Base-by-base conservation (phyloP, 2,797 vertebrate species). In the Lepus townsendii region DNA sequence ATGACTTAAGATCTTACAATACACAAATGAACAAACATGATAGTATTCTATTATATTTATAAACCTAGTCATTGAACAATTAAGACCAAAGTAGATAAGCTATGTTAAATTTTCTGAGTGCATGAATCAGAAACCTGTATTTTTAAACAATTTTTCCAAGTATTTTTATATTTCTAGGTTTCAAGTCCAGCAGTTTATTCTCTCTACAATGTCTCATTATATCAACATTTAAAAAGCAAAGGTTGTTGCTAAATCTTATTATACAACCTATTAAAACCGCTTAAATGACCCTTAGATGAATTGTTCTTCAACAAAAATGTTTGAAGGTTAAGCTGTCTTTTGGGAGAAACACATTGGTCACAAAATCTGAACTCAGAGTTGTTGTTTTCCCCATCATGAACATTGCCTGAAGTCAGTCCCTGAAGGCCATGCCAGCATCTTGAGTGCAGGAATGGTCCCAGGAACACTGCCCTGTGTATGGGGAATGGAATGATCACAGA, bases 131-230 rank as follows among this genome's bases (percentile, higher is more conserved):
- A 32, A 20, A 68, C 11, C 22, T 78, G 82, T 63, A 19, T 24
- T 84, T 96, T 65, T 82, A 5, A 54, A 8, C 35, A 93, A 68
- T 27, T 80, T 88, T 83, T 87, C 32, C 19, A 88, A 79, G 71
- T 90, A 5, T 90, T 77, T 38, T 72, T 80, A 60, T 6, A 78
- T 83, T 84, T 90, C 68, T 68, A 92, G 65, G 30, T 73, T 78
- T 72, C 30, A 62, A 69, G 57, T 52, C 2, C 5, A 85, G 35
- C 1, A 80, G 3, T 60, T 80, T 85, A 63, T 90, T 38, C 27
- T 30, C 26, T 52, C 85, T 38, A 22, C 10, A 22, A 22, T 62
- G 17, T 77, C 82, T 85, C 14, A 72, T 85, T 88, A 77, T 73
- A 63, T 82, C 24, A 88, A 50, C 32, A 69, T 73, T 82, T 54